Conservation (phyloP, 2,888 invertebrate species). For the Acanthoscelides obtectus region DNA sequence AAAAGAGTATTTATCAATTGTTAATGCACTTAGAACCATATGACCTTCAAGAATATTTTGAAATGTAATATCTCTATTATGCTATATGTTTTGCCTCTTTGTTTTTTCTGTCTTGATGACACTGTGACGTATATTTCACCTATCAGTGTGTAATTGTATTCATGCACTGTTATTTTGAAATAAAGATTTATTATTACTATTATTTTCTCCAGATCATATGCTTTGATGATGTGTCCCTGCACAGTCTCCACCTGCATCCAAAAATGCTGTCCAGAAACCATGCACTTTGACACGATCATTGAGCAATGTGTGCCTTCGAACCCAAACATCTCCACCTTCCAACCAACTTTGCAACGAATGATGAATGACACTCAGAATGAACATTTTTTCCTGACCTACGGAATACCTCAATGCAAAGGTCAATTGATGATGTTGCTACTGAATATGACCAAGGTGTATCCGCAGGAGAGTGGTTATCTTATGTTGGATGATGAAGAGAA, state of each 20-base stretch:
- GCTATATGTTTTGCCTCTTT: too few relatives aligned
- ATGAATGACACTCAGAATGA: constrained; percentile 1
- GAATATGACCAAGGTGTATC: constrained; percentile 4
- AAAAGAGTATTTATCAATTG: too few relatives aligned
- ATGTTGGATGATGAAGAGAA: not conserved
- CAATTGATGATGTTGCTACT: constrained; percentile 3
- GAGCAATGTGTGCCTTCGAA: constrained; percentile 7
- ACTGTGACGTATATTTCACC: not conserved
- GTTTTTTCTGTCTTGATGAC: not conserved
- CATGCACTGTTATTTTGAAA: too few relatives aligned
- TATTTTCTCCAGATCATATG: constrained; percentile 10
- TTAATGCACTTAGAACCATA: too few relatives aligned
- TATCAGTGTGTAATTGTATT: too few relatives aligned
- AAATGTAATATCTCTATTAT: too few relatives aligned
- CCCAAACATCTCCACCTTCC: constrained; percentile 1
- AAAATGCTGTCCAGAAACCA: constrained; percentile 20
- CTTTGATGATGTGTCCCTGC: constrained; percentile 18
- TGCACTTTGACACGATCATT: constrained; percentile 14
- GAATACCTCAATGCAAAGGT: constrained; percentile 12
- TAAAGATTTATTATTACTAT: too few relatives aligned
- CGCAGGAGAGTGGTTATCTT: constrained; percentile 16
- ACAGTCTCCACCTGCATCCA: constrained; percentile 16
- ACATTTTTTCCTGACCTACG: constrained; percentile 9
- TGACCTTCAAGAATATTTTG: too few relatives aligned
- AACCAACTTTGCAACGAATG: constrained; percentile 9